phyloP scores from a whole-genome alignment of 2,113 vertebrate species.

The Seriola dumerili region DNA sequence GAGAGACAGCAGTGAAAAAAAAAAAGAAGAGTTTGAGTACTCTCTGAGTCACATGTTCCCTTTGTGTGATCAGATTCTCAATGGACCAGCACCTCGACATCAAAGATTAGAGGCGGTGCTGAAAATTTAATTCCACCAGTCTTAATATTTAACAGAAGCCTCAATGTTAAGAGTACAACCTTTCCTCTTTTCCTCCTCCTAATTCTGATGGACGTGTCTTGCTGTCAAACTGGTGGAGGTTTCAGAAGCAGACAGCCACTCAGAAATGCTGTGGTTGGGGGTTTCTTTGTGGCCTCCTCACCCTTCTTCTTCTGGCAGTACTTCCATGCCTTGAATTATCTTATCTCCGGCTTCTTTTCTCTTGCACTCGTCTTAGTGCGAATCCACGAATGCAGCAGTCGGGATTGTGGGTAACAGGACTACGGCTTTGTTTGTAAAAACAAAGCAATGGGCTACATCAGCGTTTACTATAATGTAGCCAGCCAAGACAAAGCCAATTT shows the following conservation, averaged over 20 bases:
- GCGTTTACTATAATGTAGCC: conserved; percentile 63
- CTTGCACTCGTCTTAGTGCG: conserved; percentile 33
- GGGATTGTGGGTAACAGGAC: conserved; percentile 43
- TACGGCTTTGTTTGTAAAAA: conserved; percentile 66
- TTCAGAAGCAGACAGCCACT: conserved; percentile 32
- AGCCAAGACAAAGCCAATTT: conserved; percentile 71
- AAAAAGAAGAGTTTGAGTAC: not conserved
- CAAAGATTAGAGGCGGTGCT: conserved; percentile 54
- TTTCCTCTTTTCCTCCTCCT: conserved; percentile 42
- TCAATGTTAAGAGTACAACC: conserved; percentile 50
- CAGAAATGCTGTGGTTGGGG: conserved; percentile 40
- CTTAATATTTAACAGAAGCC: conserved; percentile 76
- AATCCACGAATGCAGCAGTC: conserved; percentile 45
- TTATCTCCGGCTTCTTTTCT: conserved; percentile 26
- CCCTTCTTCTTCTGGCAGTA: conserved; percentile 16
- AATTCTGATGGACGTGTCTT: conserved; percentile 39
- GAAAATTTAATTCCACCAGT: conserved; percentile 69
- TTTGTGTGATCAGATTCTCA: conserved; percentile 35
- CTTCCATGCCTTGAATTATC: conserved; percentile 35
- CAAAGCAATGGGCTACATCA: conserved; percentile 71
- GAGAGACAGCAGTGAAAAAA: not conserved
- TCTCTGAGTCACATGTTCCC: conserved; percentile 20
- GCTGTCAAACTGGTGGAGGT: conserved; percentile 33
- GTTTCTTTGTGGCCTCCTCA: conserved; percentile 42
- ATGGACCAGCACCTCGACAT: conserved; percentile 36